phyloP scores from a whole-genome alignment of 1,140 invertebrate species.

The Centruroides sculpturatus region DNA sequence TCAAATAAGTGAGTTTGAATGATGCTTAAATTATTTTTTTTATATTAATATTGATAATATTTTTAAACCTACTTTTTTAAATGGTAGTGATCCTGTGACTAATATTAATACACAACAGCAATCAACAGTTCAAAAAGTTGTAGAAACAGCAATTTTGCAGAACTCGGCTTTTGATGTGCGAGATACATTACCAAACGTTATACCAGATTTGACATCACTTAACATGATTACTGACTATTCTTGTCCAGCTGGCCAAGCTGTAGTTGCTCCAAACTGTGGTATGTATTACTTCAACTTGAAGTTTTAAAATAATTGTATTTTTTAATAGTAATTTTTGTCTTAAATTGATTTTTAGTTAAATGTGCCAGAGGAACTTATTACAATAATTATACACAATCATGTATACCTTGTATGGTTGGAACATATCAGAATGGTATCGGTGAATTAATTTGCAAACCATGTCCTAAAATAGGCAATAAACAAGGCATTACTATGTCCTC shows the following conservation, averaged over 20 bases:
- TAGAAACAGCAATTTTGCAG: conserved; percentile 76
- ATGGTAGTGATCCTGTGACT: conserved; percentile 65
- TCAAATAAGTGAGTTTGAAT: conserved; percentile 63
- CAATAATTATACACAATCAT: conserved; percentile 51
- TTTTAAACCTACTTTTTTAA: too few relatives aligned
- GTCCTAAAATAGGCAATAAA: conserved; percentile 70
- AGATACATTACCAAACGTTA: conserved; percentile 82
- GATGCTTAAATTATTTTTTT: neutral
- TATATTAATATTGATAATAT: too few relatives aligned
- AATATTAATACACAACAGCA: conserved; percentile 73
- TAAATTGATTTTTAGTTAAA: conserved; percentile 50
- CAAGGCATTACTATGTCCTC: conserved; percentile 68
- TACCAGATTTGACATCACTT: conserved; percentile 82
- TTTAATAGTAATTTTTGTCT: neutral
- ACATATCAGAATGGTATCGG: conserved; percentile 89
- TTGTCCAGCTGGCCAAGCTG: conserved; percentile 81
- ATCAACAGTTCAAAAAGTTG: conserved; percentile 58
- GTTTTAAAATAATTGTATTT: too few relatives aligned
- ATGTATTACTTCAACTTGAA: conserved; percentile 2
- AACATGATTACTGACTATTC: conserved; percentile 75
- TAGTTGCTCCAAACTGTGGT: conserved; percentile 80
- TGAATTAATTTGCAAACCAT: conserved; percentile 69
- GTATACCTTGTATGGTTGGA: conserved; percentile 69
- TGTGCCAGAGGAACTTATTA: conserved; percentile 87
- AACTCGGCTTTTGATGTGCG: conserved; percentile 83